Evolutionary conservation across 2,113 vertebrate genomes (phyloP).

Genomic region (Podocnemis expansa): DNA sequence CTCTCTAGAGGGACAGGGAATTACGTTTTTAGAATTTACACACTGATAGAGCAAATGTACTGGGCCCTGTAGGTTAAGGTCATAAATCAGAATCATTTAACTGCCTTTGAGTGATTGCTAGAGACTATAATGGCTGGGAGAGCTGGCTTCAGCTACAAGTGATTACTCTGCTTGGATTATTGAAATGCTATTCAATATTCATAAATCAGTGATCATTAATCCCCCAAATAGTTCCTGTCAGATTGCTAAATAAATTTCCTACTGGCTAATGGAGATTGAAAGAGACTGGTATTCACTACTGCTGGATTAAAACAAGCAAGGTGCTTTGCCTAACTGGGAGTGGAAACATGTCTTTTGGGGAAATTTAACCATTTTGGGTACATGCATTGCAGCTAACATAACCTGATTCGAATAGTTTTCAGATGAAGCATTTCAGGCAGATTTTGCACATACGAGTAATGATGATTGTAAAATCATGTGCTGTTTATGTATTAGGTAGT

Average conservation of each 20-base stretch:
- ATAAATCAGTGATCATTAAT: slow-evolving; percentile 87
- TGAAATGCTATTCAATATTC: slow-evolving; percentile 82
- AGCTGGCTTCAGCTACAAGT: slow-evolving; percentile 68
- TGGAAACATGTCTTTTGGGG: slow-evolving; percentile 32
- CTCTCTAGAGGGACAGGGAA: slow-evolving; percentile 80
- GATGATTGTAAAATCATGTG: neutral
- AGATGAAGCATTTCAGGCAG: slow-evolving; percentile 8
- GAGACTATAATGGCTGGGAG: slow-evolving; percentile 69
- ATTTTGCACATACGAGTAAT: neutral
- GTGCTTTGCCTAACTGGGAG: slow-evolving; percentile 25
- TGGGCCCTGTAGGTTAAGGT: slow-evolving; percentile 82
- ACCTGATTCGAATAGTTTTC: slow-evolving; percentile 21
- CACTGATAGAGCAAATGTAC: slow-evolving; percentile 81
- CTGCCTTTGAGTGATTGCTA: slow-evolving; percentile 82
- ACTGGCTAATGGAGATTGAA: slow-evolving; percentile 84
- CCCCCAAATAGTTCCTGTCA: slow-evolving; percentile 82
- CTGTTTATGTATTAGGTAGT: slow-evolving; percentile 33
- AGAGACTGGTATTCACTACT: slow-evolving; percentile 64
- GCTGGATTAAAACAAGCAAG: slow-evolving; percentile 69
- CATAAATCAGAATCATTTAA: slow-evolving; percentile 87
- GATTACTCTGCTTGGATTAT: slow-evolving; percentile 76
- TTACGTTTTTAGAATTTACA: slow-evolving; percentile 80
- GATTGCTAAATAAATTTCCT: slow-evolving; percentile 82
- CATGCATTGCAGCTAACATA: slow-evolving; percentile 14
- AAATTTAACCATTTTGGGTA: neutral